Percentiles rank a stretch among this genome's conserved stretches.
Evolutionary conservation across 1,140 invertebrate genomes (phyloP).

Genomic region (Lutraria rhynchaena): DNA sequence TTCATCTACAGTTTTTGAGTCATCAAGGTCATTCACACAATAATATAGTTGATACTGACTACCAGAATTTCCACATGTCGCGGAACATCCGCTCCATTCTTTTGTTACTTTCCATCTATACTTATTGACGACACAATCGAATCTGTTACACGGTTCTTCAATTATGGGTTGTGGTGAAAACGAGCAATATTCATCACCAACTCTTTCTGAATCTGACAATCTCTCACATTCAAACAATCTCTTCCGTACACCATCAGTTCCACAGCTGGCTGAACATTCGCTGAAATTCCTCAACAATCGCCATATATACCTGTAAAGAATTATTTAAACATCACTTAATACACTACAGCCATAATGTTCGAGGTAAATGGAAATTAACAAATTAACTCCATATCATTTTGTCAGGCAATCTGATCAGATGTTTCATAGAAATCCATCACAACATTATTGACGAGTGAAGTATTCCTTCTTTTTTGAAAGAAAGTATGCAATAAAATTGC

Average conservation of each 20-base stretch:
- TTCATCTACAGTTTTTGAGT: not conserved
- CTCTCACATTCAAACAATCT: slow-evolving; percentile 86
- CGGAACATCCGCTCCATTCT: slow-evolving; percentile 87
- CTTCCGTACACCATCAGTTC: slow-evolving; percentile 84
- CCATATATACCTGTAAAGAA: slow-evolving; percentile 66
- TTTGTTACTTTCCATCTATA: slow-evolving; percentile 84
- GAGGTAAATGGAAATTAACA: too few relatives aligned
- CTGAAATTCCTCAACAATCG: slow-evolving; percentile 87
- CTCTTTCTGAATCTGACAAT: not conserved
- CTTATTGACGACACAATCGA: not conserved
- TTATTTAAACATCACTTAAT: not conserved
- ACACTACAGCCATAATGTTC: too few relatives aligned
- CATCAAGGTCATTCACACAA: slow-evolving; percentile 82
- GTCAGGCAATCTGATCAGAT: too few relatives aligned
- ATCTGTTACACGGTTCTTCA: slow-evolving; percentile 43
- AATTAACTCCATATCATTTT: too few relatives aligned
- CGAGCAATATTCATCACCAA: slow-evolving; percentile 10
- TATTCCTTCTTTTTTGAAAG: too few relatives aligned
- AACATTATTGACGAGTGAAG: too few relatives aligned
- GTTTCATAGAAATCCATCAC: too few relatives aligned
- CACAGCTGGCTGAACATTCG: slow-evolving; percentile 86
- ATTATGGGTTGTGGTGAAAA: slow-evolving; percentile 21
- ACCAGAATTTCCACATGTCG: slow-evolving; percentile 85
- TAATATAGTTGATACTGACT: slow-evolving; percentile 86
- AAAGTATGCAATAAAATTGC: too few relatives aligned